A percentile compares a stretch with the other conserved stretches of the same genome.
phyloP scores from a whole-genome alignment of 2,888 invertebrate species.

The Heliothis peltigera region DNA sequence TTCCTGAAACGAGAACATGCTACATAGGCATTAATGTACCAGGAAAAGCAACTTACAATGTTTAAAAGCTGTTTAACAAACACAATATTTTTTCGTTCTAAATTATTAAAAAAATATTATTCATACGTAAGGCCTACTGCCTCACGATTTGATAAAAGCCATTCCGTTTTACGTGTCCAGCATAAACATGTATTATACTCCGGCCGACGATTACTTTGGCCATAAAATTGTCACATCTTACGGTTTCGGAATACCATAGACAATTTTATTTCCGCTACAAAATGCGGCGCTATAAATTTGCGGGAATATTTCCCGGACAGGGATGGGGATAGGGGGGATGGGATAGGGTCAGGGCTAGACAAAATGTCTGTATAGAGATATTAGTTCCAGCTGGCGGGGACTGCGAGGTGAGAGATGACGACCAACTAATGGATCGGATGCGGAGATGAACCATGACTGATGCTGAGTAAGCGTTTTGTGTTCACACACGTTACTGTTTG shows the following conservation, averaged over 20 bases:
- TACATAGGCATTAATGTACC: not conserved
- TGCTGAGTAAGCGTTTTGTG: not conserved
- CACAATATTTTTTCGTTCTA: not conserved
- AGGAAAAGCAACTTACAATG: too few species aligned
- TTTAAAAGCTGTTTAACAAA: not conserved
- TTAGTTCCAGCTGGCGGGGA: constrained; percentile 35
- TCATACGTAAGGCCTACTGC: not conserved
- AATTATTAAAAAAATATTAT: not conserved
- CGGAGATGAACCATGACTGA: constrained; percentile 4
- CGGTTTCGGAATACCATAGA: constrained; percentile 41
- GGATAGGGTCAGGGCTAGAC: constrained; percentile 15
- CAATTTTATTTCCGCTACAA: constrained; percentile 59
- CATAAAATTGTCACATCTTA: constrained; percentile 41
- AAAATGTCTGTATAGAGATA: constrained; percentile 39
- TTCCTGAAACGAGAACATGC: not conserved
- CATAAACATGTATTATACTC: constrained; percentile 35
- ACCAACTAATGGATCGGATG: constrained; percentile 20
- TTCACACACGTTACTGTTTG: too few species aligned
- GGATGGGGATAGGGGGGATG: constrained; percentile 7
- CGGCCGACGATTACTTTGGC: constrained; percentile 31
- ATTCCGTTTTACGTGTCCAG: constrained; percentile 23
- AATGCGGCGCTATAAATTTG: constrained; percentile 53
- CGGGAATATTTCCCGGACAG: constrained; percentile 37
- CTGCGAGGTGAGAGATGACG: constrained; percentile 25
- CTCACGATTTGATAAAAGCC: constrained; percentile 9